Evolutionary conservation across 1,140 invertebrate species (phyloP).

Genomic region (Catajapyx aquilonaris): DNA sequence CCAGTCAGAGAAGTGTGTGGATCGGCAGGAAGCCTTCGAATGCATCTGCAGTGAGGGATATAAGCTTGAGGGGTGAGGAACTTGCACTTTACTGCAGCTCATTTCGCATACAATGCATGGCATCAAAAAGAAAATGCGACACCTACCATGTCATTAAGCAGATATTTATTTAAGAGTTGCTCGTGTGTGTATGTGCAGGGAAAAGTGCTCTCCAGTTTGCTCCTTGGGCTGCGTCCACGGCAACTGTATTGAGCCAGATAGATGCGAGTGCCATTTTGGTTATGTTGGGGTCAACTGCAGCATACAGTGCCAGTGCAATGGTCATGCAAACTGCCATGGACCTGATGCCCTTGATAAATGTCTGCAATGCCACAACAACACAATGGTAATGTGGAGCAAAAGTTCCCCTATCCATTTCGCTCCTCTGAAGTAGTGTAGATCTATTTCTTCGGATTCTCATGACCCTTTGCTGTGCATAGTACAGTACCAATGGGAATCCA

Average conservation of each 20-base stretch:
- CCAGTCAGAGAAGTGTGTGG: conserved; percentile 63
- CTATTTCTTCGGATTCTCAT: too few species aligned
- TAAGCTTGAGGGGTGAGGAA: conserved; percentile 17
- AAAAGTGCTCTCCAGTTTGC: conserved; percentile 59
- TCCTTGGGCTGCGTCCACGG: conserved; percentile 75
- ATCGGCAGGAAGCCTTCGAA: conserved; percentile 48
- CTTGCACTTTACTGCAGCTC: too few species aligned
- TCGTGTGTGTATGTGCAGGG: too few species aligned
- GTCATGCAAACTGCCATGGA: conserved; percentile 75
- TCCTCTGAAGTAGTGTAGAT: too few species aligned
- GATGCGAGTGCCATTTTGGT: conserved; percentile 80
- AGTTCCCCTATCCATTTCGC: too few species aligned
- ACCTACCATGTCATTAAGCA: too few species aligned
- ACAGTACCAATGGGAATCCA: too few species aligned
- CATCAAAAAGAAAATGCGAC: too few species aligned
- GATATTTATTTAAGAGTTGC: too few species aligned
- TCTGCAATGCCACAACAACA: conserved; percentile 75
- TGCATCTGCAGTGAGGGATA: conserved; percentile 74
- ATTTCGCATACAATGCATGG: too few species aligned
- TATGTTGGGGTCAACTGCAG: conserved; percentile 86
- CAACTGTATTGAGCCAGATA: conserved; percentile 58
- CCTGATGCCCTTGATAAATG: conserved; percentile 63
- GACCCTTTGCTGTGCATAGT: too few species aligned
- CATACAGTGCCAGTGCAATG: conserved; percentile 83
- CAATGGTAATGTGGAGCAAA: conserved; percentile 47